Evolutionary conservation across 2,113 vertebrate species (phyloP).

Genomic region (Octodon degus): DNA sequence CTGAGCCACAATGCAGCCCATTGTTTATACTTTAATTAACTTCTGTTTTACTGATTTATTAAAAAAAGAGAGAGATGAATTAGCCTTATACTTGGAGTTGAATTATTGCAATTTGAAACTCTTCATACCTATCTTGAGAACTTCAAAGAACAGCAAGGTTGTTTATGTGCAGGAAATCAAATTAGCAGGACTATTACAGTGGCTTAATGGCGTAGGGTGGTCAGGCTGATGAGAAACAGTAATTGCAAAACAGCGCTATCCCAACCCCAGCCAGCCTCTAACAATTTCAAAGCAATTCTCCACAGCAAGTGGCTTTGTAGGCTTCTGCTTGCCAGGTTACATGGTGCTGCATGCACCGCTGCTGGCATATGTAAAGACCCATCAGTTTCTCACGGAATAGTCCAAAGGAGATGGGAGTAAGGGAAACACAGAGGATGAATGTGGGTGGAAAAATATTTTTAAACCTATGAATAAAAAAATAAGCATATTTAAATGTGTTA

Average conservation of each 20-base stretch:
- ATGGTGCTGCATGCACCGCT: too few relatives aligned
- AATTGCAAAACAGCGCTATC: slow-evolving; percentile 55
- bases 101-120: slow-evolving; percentile 83
- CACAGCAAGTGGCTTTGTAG: neutral
- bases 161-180: slow-evolving; percentile 85
- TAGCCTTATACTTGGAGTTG: slow-evolving; percentile 80
- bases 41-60: slow-evolving; percentile 86
- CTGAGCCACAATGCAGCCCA: slow-evolving; percentile 82
- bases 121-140: slow-evolving; percentile 79
- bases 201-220: slow-evolving; percentile 76
- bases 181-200: slow-evolving; percentile 80
- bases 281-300: neutral
- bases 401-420: neutral
- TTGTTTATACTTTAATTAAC: slow-evolving; percentile 89
- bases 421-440: neutral
- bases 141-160: slow-evolving; percentile 82
- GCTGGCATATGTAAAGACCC: neutral
- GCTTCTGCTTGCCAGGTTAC: neutral
- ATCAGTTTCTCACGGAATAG: neutral
- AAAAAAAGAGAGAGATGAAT: slow-evolving; percentile 85
- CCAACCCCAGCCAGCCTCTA: neutral
- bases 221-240: slow-evolving; percentile 76
- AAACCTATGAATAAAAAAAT: slow-evolving; percentile 6
- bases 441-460: neutral
- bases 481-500: slow-evolving; percentile 26